These are phyloP conservation scores for Amphilophus citrinellus DNA, from an alignment of 2,113 vertebrate species.

Conservation along the genomic window DNA sequence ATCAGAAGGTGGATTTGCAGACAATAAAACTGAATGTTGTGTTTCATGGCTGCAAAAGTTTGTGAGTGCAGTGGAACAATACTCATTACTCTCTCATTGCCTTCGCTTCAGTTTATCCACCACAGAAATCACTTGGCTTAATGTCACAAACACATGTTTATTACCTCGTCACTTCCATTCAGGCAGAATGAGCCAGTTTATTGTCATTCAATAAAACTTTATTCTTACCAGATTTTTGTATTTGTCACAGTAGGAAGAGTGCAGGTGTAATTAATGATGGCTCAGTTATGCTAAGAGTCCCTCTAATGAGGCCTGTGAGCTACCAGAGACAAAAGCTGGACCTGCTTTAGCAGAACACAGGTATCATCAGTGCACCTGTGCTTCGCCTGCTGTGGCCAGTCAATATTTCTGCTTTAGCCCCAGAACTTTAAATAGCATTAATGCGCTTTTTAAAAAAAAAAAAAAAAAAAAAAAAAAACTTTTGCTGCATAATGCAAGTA, in stretches of 20 bases:
- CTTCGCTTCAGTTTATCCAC: slow-evolving; percentile 24
- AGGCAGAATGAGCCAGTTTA: neutral
- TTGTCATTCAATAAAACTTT: neutral
- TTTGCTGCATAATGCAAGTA: neutral
- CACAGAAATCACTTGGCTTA: slow-evolving; percentile 8
- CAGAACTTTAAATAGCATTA: neutral
- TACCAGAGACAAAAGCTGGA: neutral
- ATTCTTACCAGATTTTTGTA: neutral
- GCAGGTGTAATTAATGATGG: neutral
- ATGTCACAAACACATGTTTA: neutral
- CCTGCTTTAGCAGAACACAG: neutral
- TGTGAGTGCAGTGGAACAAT: slow-evolving; percentile 13
- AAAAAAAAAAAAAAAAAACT: neutral
- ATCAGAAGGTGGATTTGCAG: slow-evolving; percentile 54
- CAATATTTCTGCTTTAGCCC: neutral
- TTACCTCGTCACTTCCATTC: neutral
- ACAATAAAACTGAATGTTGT: slow-evolving; percentile 58
- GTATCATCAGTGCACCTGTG: too few relatives aligned
- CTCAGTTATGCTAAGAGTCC: neutral
- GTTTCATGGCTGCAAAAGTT: slow-evolving; percentile 38
- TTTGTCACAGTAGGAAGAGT: neutral
- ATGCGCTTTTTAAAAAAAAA: neutral
- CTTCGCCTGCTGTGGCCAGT: neutral
- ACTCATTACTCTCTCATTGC: slow-evolving; percentile 17
- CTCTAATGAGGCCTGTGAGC: neutral